Base-by-base conservation (phyloP, 2,113 vertebrate species). In the Corythaeola cristata region DNA sequence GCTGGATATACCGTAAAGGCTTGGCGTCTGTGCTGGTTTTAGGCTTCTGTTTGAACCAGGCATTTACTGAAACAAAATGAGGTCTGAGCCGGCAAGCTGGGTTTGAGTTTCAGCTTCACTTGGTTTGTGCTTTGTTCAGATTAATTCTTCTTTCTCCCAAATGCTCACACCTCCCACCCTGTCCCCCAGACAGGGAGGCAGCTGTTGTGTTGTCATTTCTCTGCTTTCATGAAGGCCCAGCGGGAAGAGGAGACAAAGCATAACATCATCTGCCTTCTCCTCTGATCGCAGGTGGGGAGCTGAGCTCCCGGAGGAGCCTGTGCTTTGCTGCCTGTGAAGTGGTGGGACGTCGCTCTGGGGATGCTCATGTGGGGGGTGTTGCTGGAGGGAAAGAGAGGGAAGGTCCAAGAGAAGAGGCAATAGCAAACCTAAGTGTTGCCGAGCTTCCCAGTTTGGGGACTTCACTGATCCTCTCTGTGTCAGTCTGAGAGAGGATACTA, bases 171-270 rank as follows among this genome's bases (percentile, higher is more conserved):
- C 64, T 94, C 83, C 88, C 80, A 93, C 64, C 62, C 30, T 2
- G 6, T 81, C 59, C 86, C 67, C 56, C 56, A 90, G 79, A 66
- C 13, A 68, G 73, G 33, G 76, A 95, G 69, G 88, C 79, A 97
- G 80, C 88, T 89, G 88, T 84, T 89, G 71, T 71, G 72, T 39
- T 94, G 80, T 89, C 39, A 53, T 56, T 87, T 85, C 85, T 87
- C 64, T 84, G 66, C 60, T 37, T 78, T 94, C 32, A 85, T 0
- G 17, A 89, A 88, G 50, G 92, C 92, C 75, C 44, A 24, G 73
- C 59, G 90, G 88, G 94, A 96, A 94, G 76, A 87, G 15, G 62
- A 92, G 66, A 85, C 81, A 90, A 91, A 96, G 89, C 69, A 94
- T 77, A 95, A 62, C 55, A 88, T 84, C 64, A 68, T 89, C 69